phyloP scores from a whole-genome alignment of 2,888 invertebrate species.

The Rutpela maculata region DNA sequence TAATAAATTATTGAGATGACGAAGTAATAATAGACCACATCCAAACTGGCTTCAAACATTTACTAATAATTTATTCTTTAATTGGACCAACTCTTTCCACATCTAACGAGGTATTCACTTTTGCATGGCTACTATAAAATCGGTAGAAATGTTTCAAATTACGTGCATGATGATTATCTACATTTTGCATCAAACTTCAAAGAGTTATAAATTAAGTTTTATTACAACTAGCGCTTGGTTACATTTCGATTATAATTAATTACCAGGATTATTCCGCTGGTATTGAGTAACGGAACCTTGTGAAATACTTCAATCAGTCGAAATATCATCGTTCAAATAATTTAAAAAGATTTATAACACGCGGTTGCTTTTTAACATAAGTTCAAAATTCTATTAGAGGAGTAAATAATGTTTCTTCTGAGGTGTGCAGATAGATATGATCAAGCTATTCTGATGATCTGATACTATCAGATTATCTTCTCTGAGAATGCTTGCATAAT shows the following conservation, averaged over 20 bases:
- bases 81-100: conserved; percentile 1
- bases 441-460: no score
- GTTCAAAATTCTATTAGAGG: no score
- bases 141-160: neutral
- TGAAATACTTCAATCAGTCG: neutral
- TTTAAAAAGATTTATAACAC: no score
- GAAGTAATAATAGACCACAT: conserved; percentile 3
- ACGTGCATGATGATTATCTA: conserved; percentile 3
- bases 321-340: neutral
- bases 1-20: neutral
- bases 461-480: no score
- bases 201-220: conserved; percentile 2
- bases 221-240: neutral
- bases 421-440: no score
- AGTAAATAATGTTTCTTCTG: no score
- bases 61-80: conserved; percentile 7
- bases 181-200: neutral
- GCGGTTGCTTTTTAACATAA: no score
- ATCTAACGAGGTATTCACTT: neutral
- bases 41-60: neutral
- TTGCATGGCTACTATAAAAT: neutral
- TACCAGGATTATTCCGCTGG: neutral
- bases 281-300: neutral
- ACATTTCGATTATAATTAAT: conserved; percentile 3
- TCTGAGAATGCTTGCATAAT: no score